Evolutionary conservation across 2,888 invertebrate species (phyloP), one percentile per base, ranked within the genome.

Genomic region (Habrosyne pyritoides): DNA sequence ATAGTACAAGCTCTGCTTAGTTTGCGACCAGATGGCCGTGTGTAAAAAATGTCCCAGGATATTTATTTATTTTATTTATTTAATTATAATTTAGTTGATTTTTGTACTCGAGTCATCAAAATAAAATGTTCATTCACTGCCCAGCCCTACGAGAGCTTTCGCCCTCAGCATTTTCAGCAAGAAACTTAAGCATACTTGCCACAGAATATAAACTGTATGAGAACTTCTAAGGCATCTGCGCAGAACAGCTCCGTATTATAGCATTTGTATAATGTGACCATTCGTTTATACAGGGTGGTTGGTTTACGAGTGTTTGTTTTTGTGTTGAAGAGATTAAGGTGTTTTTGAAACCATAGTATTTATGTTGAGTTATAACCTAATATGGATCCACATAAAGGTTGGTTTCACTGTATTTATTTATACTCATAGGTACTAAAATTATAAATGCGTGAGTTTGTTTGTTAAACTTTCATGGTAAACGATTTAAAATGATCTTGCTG

Each of bases 211-310:
- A 81, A 80, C 66, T 68, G 49, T 49, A 49, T 48, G 22, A 24
- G 22, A 24, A 48, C 26, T 48, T 7, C 33, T 59, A 60, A 71
- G 64, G 69, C 63, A 67, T 75, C 79, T 77, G 79, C 70, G 70
- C 65, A 70, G 72, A 79, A 79, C 79, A 77, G 74, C 74, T 66
- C 64, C 64, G 71, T 61, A 68, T 36, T 36, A 36, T 42, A 42
- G 42, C 74, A 69, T 79, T 81, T 80, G 81, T 81, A 81, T 80
- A 79, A 79, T 79, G 75, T 67, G 56, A 67, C 77, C 78, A 79
- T 81, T 75, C 77, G 75, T 75, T 79, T 80, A 81, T 81, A 76
- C 81, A 64, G 73, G 61, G 73, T 63, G 72, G 72, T 72, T 66
- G 66, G 65, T 71, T 71, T 73, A 69, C 61, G 61, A 66, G 61